A percentile compares a stretch with the other conserved stretches of the same genome.
These are phyloP conservation scores for Cryptophagus acutangulus DNA, from an alignment of 2,888 invertebrate species.

Conservation along the genomic window DNA sequence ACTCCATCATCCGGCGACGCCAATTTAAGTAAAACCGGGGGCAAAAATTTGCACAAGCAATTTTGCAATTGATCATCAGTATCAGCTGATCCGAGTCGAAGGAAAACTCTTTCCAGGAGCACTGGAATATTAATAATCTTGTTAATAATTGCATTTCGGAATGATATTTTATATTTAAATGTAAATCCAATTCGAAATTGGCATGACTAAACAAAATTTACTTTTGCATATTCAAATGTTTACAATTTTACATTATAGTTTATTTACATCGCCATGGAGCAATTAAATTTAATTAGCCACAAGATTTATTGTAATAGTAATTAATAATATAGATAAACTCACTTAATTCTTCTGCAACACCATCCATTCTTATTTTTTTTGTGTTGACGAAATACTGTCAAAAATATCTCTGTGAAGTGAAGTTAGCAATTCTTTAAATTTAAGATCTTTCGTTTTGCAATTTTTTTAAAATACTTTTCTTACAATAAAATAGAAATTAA, in stretches of 20 bases:
- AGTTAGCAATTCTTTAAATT: too few species aligned
- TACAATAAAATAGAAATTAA: too few species aligned
- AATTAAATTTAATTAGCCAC: not conserved
- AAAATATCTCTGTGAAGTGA: too few species aligned
- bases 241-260: too few species aligned
- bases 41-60: constrained; percentile 74
- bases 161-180: too few species aligned
- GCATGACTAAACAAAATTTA: not conserved
- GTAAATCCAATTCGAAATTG: too few species aligned
- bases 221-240: not conserved
- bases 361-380: constrained; percentile 22
- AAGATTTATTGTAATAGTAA: constrained; percentile 1
- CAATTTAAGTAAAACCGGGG: constrained; percentile 85
- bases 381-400: too few species aligned
- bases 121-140: too few species aligned
- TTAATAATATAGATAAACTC: constrained; percentile 13
- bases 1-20: constrained; percentile 84
- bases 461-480: too few species aligned
- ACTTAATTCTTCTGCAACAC: constrained; percentile 30
- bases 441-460: too few species aligned
- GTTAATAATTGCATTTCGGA: too few species aligned
- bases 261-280: not conserved
- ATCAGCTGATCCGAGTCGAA: constrained; percentile 83
- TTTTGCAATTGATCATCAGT: constrained; percentile 83
- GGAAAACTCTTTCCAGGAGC: constrained; percentile 81